Evolutionary conservation across 2,797 vertebrate genomes (phyloP).

Genomic region (Notamacropus eugenii): DNA sequence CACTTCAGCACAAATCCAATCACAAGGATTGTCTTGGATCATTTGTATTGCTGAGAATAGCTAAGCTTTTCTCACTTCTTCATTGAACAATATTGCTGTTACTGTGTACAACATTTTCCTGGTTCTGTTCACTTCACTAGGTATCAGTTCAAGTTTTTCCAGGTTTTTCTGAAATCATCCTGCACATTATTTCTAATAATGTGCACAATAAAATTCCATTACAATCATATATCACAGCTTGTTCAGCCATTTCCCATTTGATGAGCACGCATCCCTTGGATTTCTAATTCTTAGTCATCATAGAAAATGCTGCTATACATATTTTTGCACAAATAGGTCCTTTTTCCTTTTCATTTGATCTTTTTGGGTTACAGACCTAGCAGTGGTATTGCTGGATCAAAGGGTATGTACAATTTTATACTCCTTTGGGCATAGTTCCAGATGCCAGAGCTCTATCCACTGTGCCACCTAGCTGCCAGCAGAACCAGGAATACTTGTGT

Average conservation of each 20-base stretch:
- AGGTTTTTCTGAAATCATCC: not conserved
- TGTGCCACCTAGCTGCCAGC: not conserved
- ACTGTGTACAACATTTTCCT: not conserved
- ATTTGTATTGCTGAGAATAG: not conserved
- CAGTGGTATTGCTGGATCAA: not conserved
- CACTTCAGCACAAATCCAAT: not conserved
- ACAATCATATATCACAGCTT: not conserved
- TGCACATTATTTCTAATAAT: not conserved
- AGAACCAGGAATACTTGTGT: not conserved
- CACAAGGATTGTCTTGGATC: not conserved
- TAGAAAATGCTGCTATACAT: not conserved
- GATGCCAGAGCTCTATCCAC: too few species aligned
- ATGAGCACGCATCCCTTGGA: not conserved
- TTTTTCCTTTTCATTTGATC: not conserved
- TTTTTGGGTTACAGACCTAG: not conserved
- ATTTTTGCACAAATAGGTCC: not conserved
- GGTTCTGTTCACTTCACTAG: not conserved
- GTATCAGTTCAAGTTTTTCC: not conserved
- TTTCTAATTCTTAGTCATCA: not conserved
- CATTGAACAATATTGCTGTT: too few species aligned
- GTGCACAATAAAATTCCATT: not conserved
- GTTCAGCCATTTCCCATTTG: not conserved
- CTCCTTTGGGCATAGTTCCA: too few species aligned
- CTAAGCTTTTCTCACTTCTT: not conserved
- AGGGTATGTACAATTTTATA: not conserved